These are phyloP conservation scores for Psammodynastes pulverulentus DNA, from an alignment of 2,113 vertebrate genomes.

Conservation along the genomic window DNA sequence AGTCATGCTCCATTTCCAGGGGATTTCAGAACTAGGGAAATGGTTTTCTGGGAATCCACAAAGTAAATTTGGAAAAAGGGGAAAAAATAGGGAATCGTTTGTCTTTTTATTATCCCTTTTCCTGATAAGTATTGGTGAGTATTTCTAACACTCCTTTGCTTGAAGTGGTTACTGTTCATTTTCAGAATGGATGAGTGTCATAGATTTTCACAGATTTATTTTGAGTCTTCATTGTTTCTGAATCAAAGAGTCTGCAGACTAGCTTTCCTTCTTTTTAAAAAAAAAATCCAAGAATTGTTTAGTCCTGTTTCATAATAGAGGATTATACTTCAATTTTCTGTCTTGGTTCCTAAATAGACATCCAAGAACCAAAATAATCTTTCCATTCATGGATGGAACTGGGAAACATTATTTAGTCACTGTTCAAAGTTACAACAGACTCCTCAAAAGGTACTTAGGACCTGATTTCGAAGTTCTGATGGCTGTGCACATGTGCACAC, in stretches of 20 bases:
- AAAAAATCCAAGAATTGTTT: neutral
- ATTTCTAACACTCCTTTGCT: constrained; percentile 35
- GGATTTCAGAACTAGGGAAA: neutral
- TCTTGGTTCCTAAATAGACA: neutral
- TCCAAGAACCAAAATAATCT: neutral
- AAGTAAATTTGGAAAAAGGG: neutral
- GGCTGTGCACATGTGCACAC: neutral
- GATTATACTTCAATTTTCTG: constrained; percentile 6
- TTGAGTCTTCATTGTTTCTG: constrained; percentile 10
- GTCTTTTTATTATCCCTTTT: neutral
- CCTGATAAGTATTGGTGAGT: neutral
- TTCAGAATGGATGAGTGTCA: constrained; percentile 17
- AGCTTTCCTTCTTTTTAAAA: constrained; percentile 2
- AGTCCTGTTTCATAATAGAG: constrained; percentile 34
- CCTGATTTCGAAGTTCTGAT: neutral
- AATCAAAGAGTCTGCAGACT: neutral
- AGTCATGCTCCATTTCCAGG: neutral
- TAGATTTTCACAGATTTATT: constrained; percentile 6
- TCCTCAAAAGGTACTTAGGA: neutral
- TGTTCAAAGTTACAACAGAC: neutral
- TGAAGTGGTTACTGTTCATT: constrained; percentile 10
- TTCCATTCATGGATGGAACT: neutral
- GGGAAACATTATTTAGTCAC: neutral
- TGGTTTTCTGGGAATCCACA: neutral
- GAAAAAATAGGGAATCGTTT: neutral